Conservation (phyloP, 2,888 invertebrate species). For the Belgica antarctica region DNA sequence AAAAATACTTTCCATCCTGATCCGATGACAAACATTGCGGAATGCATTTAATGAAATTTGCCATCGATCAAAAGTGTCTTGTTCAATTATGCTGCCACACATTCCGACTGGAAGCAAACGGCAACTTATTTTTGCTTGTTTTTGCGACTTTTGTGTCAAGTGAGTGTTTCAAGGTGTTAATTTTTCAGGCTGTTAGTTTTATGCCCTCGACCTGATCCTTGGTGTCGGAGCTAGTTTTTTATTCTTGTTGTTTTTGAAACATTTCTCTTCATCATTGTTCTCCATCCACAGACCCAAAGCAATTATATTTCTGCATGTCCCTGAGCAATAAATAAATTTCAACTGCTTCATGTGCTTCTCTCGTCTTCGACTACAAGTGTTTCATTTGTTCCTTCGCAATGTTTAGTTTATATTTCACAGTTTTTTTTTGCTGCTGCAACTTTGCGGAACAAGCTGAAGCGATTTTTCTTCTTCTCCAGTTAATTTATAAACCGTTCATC, state of each 20-base stretch:
- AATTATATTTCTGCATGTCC: constrained; percentile 39
- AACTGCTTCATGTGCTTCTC: constrained; percentile 26
- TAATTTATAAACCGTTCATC: not conserved
- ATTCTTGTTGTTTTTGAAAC: not conserved
- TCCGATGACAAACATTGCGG: not conserved
- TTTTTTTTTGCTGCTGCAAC: not conserved
- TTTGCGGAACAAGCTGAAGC: not conserved
- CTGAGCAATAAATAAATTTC: constrained; percentile 41
- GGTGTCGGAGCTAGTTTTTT: not conserved
- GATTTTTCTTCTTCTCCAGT: not conserved
- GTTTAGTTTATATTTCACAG: not conserved
- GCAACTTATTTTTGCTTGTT: too few species aligned
- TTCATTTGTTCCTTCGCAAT: constrained; percentile 18
- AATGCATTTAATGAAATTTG: not conserved
- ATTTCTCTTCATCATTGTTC: constrained; percentile 15
- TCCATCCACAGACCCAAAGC: not conserved
- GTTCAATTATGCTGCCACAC: not conserved
- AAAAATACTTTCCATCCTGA: not conserved
- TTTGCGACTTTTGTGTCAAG: not conserved
- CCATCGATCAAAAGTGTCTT: not conserved
- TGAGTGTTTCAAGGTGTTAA: not conserved
- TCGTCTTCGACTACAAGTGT: constrained; percentile 22
- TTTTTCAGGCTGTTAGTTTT: not conserved
- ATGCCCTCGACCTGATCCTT: constrained; percentile 6
- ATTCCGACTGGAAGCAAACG: too few species aligned